Percentiles rank a stretch among this genome's conserved stretches.
Evolutionary conservation across 2,888 invertebrate genomes (phyloP).

Genomic region (Apamea sordens): DNA sequence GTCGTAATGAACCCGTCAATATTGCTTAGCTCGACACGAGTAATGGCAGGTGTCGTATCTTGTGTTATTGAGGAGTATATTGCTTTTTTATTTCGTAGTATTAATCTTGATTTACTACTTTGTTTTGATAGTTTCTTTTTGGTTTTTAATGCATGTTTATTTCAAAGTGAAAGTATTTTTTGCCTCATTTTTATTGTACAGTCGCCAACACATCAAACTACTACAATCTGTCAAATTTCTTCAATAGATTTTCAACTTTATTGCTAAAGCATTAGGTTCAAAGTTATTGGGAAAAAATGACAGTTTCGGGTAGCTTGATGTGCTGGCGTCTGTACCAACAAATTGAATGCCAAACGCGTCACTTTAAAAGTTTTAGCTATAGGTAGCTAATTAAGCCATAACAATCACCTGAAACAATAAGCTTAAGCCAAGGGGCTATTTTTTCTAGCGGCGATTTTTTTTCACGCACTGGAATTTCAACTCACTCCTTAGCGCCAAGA

Average conservation of each 20-base stretch:
- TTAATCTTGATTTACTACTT: not conserved
- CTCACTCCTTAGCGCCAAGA: not conserved
- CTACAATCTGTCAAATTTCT: too few species aligned
- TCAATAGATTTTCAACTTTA: too few species aligned
- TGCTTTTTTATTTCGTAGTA: not conserved
- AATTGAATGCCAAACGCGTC: not conserved
- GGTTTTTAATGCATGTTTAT: not conserved
- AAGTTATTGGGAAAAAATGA: too few species aligned
- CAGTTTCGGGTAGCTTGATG: too few species aligned
- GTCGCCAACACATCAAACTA: too few species aligned
- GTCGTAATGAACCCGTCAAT: constrained; percentile 81
- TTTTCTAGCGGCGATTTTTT: not conserved
- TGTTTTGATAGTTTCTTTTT: not conserved
- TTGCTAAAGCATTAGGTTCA: too few species aligned
- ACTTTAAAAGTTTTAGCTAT: not conserved
- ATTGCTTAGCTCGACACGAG: constrained; percentile 79
- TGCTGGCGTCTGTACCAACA: not conserved
- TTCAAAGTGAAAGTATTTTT: not conserved
- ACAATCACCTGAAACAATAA: not conserved
- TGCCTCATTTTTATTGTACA: not conserved
- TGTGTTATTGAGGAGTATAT: not conserved
- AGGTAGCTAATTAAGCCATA: not conserved
- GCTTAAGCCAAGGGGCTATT: too few species aligned
- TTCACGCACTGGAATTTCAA: not conserved
- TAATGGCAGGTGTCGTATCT: constrained; percentile 68